Conservation (phyloP, 2,888 invertebrate genomes). For the Tinea semifulvella region DNA sequence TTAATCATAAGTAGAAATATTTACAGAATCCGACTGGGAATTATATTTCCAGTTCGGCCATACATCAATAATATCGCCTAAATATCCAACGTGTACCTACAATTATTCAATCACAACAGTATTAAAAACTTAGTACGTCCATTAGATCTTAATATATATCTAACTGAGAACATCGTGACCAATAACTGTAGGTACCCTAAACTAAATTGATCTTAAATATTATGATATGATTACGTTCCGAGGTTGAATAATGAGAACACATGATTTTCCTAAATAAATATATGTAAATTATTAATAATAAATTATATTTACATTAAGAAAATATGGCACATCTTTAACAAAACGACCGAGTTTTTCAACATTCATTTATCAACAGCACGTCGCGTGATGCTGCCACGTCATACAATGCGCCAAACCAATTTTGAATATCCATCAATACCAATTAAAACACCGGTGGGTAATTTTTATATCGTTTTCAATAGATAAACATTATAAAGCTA, state of each 20-base stretch:
- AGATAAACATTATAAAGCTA: conserved; percentile 12
- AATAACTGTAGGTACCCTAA: conserved; percentile 3
- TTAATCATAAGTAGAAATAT: conserved; percentile 9
- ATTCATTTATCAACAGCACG: conserved; percentile 1
- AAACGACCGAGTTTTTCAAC: conserved; percentile 46
- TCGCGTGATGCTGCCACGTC: conserved; percentile 13
- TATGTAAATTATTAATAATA: conserved; percentile 38
- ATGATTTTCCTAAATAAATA: conserved; percentile 14
- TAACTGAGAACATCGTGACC: background rate
- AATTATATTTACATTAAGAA: conserved; percentile 64
- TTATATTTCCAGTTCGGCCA: conserved; percentile 1
- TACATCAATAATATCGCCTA: background rate
- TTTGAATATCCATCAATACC: conserved; percentile 50
- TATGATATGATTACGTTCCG: conserved; percentile 13
- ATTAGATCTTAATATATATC: background rate
- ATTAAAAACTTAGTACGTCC: background rate
- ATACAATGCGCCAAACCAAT: conserved; percentile 45
- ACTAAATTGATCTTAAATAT: conserved; percentile 9
- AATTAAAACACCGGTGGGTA: conserved; percentile 67
- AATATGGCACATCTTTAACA: conserved; percentile 63
- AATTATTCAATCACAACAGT: background rate
- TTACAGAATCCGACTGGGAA: conserved; percentile 10
- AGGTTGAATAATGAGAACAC: conserved; percentile 13
- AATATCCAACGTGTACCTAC: conserved; percentile 1
- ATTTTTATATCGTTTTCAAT: conserved; percentile 24